phyloP scores from a whole-genome alignment of 2,888 invertebrate genomes.

The Diarsia brunnea region DNA sequence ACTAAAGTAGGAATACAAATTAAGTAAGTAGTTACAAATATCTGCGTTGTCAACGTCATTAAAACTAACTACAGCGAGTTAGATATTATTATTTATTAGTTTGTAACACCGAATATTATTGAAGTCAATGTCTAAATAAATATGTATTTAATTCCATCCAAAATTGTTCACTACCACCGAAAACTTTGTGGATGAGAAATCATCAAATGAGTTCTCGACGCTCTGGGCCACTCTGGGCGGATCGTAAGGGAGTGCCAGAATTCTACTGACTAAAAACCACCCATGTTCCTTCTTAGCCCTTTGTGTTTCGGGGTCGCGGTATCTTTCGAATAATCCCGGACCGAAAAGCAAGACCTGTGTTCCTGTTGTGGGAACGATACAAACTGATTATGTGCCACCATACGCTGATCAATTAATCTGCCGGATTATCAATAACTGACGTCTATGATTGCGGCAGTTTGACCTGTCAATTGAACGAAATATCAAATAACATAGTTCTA shows the following conservation, averaged over 20 bases:
- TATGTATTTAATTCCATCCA: constrained; percentile 6
- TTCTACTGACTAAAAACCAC: too few relatives aligned
- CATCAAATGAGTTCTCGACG: too few relatives aligned
- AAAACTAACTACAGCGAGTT: neutral
- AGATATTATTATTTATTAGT: neutral
- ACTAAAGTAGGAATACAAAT: neutral
- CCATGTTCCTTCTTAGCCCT: too few relatives aligned
- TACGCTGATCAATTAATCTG: neutral
- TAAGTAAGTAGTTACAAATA: neutral
- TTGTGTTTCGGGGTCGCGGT: too few relatives aligned
- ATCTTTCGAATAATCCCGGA: too few relatives aligned
- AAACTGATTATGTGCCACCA: neutral
- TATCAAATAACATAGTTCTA: constrained; percentile 28
- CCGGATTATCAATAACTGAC: neutral
- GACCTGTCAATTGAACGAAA: constrained; percentile 32
- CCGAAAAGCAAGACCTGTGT: neutral
- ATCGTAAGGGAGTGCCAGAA: too few relatives aligned
- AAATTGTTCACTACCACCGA: neutral
- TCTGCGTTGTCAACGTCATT: neutral
- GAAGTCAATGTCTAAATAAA: constrained; percentile 29
- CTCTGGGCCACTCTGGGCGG: too few relatives aligned
- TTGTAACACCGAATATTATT: neutral
- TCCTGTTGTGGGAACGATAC: neutral
- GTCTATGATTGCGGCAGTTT: neutral
- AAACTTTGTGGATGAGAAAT: too few relatives aligned